These are phyloP conservation scores for Nephila pilipes DNA, from an alignment of 1,140 invertebrate species.

Conservation along the genomic window DNA sequence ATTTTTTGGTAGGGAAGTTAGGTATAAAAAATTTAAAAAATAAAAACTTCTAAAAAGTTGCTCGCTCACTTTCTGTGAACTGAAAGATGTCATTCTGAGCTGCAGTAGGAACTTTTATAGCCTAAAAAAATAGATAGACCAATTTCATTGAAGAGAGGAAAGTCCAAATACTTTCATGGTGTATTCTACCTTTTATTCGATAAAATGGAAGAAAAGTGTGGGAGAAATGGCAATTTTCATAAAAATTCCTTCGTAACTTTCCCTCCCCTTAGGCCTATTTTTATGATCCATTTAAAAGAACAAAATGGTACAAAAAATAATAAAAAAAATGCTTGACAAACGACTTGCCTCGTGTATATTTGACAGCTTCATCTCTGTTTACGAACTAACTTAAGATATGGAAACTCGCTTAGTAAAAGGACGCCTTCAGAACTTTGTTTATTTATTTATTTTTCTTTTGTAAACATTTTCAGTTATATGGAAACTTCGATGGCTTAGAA, in stretches of 20 bases:
- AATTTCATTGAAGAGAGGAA: neutral
- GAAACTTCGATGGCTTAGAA: neutral
- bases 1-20: neutral
- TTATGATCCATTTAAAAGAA: neutral
- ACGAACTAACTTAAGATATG: neutral
- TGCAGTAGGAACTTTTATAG: neutral
- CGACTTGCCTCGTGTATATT: neutral
- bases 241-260: neutral
- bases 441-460: neutral
- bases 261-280: neutral
- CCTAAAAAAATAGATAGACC: neutral
- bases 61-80: too few species aligned
- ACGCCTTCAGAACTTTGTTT: neutral
- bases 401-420: neutral
- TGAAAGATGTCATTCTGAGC: neutral
- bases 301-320: neutral
- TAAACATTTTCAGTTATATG: neutral
- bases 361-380: constrained; percentile 14
- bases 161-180: neutral
- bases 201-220: neutral
- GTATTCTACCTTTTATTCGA: neutral
- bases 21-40: too few species aligned
- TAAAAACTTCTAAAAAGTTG: too few species aligned
- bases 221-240: constrained; percentile 29
- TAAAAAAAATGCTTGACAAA: constrained; percentile 6